Evolutionary conservation across 2,797 vertebrate species (phyloP), one percentile per base, ranked within the genome.

Genomic region (Pampus argenteus): DNA sequence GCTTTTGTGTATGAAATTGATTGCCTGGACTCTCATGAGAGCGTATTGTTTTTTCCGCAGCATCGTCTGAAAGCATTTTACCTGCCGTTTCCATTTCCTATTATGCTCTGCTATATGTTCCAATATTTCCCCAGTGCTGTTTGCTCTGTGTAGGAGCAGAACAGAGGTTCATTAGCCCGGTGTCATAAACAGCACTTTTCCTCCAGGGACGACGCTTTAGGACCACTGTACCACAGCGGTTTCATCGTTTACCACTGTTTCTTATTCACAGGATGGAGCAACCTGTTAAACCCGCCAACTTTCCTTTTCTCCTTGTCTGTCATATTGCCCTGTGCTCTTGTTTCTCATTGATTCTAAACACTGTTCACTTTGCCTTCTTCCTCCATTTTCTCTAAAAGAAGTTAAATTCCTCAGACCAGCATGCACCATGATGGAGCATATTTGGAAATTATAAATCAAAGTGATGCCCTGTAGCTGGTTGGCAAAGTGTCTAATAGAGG

Each of bases 171-270:
- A 88, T 89, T 83, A 86, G 74, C 65, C 63, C n/a, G 25, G 60
- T 73, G 73, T 89, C 78, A 83, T 83, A 83, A 84, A 93, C 87
- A 88, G 86, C 88, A 76, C 81, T 85, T 85, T 86, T 78, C 58
- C 76, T 65, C 25, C 25, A 47, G 79, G 62, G 83, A 78, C 56
- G 44, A 26, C 9, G 54, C 79, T 81, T 83, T 81, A 86, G 64
- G 67, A 78, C 78, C 71, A 66, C 71, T 59, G 51, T 9, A 45
- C 48, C 62, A 3, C 47, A 18, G 28, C 69, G 42, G 29, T 60
- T 66, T 42, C 20, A 59, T 73, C 57, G 28, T 79, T 84, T 84
- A 73, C 58, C 34, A 1, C 65, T 13, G 66, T 70, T 79, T 78
- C 78, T 74, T 79, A 79, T 81, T 85, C 75, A 76, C 71, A 70